These are phyloP conservation scores for Myotis daubentonii DNA, from an alignment of 2,797 vertebrate species.

Conservation along the genomic window DNA sequence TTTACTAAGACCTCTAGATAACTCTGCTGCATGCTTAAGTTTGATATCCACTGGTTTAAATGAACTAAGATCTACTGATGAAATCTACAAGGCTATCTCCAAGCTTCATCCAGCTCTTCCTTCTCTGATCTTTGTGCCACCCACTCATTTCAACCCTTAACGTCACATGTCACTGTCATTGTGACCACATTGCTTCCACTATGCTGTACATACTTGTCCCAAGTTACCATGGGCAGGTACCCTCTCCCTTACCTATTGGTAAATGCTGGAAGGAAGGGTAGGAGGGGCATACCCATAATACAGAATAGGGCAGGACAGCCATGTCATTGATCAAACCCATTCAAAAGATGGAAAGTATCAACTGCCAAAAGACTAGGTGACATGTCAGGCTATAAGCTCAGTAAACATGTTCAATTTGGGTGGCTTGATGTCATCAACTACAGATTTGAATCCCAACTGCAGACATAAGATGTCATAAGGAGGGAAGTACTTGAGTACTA, in stretches of 20 bases:
- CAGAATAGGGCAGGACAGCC: not conserved
- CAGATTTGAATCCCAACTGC: not conserved
- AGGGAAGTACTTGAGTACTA: not conserved
- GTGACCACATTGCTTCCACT: not conserved
- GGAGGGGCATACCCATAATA: not conserved
- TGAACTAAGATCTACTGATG: not conserved
- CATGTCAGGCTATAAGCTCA: not conserved
- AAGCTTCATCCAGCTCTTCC: not conserved
- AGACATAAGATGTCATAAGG: not conserved
- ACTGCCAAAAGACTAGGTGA: not conserved
- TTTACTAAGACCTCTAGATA: not conserved
- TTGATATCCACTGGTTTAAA: not conserved
- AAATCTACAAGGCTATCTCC: not conserved
- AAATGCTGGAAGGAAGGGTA: conserved; percentile 23
- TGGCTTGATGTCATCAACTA: not conserved
- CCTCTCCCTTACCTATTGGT: not conserved
- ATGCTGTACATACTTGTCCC: not conserved
- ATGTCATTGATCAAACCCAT: not conserved
- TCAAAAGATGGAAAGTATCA: conserved; percentile 2
- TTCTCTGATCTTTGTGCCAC: not conserved
- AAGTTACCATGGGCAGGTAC: not conserved
- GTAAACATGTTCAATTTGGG: not conserved
- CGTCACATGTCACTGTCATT: not conserved
- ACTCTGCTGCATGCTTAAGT: not conserved
- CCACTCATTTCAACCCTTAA: not conserved